Base-by-base conservation (phyloP, 2,888 invertebrate species). In the Parascotia fuliginaria region DNA sequence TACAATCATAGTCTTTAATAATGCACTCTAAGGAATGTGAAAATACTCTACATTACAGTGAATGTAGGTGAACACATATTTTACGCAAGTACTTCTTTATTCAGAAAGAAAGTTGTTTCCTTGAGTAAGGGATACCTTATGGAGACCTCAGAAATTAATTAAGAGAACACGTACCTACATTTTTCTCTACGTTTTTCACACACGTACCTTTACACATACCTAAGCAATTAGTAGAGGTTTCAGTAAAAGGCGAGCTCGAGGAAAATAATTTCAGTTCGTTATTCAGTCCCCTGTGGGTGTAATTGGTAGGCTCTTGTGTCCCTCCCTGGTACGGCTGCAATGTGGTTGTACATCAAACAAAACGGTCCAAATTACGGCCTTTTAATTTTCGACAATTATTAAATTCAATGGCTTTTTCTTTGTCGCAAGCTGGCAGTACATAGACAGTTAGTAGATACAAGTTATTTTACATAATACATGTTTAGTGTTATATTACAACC, bases 191-290 rank as follows among this genome's bases (percentile, higher is more conserved):
- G 12, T 55, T 63, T 55, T 41, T 38, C 40, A 45, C 53, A 52
- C 60, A n/a, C 12, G 9, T 37, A 27, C 36, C 12, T 27, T 65
- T 49, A 46, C 60, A 65, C 65, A 70, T 69, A 67, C 59, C 66
- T 66, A 58, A 71, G 75, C 80, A 83, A 86, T 84, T 83, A 83
- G 75, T 63, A 55, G 64, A 70, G 73, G 76, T 72, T 79, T 59
- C 56, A 74, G 70, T 70, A 74, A 79, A 80, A 79, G 75, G 76
- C 70, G 73, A 77, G 68, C 65, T 66, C 55, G 70, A 76, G 74
- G 72, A 77, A 81, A 83, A 81, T 81, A 76, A 81, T 82, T 79
- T 69, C 67, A 70, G 74, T 81, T 78, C 79, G 75, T 83, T 83
- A 80, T 79, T 79, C 75, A 64, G 73, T 65, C 69, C 73, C 67